Base-by-base conservation (phyloP, 2,113 vertebrate species). In the Carlito syrichta region DNA sequence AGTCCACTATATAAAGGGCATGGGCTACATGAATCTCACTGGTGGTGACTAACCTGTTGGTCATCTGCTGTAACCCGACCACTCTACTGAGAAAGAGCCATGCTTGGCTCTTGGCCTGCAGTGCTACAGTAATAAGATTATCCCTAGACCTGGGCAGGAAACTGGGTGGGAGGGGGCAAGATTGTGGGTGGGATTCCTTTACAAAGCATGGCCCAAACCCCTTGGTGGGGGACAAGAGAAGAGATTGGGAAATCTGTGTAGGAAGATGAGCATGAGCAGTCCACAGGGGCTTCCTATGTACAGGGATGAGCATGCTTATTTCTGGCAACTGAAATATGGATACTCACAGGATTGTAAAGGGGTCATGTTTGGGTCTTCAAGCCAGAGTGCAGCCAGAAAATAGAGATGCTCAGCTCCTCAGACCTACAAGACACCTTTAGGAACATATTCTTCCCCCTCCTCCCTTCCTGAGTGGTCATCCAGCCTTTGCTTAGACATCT, bases 21-120 rank as follows among this genome's bases (percentile, higher is more conserved):
- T 63, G 13, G 1, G 60, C 71, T 68, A 50, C 0, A 62, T 97
- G 87, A 54, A 60, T 85, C 77, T 95, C 98, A 0, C 1, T 96
- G 94, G 62, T 19, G 1, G 1, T 94, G 45, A 8, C 85, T 16
- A 30, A 9, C 23, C 35, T 91, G 23, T 48, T 97, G 1, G 74
- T 97, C 23, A 1, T 95, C 48, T 35, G 43, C 58, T 95, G 4
- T 0, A 45, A 32, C 2, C 76, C 89, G 50, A 96, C 78, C 63
- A 94, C 79, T 74, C 69, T 96, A 3, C 54, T 97, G 94, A 98
- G 35, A 95, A 97, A 82, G 40, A 90, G 68, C 25, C 6, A 3
- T 71, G 94, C n/a, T 5, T 50, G 0, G 32, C 0, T 0, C 85
- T 62, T 45, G 50, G 27, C 2, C 66, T 1, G 0, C 22, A 87